Conservation (phyloP, 2,113 vertebrate species). For the Embiotoca jacksoni region DNA sequence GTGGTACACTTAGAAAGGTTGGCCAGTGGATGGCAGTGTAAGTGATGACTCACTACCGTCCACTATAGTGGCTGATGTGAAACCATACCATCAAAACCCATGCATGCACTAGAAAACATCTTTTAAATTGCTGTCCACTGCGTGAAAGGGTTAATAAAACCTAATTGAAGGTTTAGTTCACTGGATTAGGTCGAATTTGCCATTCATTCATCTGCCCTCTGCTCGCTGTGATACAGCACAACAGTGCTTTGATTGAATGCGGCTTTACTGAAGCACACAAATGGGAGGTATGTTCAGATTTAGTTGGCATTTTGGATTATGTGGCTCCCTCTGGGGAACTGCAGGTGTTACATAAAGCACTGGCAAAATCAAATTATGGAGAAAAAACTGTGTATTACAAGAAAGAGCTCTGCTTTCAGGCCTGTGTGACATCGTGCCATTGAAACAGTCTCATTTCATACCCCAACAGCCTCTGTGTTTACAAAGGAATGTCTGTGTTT, state of each 20-base stretch:
- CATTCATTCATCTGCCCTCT: not conserved
- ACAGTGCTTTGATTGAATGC: conserved; percentile 6
- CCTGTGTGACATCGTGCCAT: conserved; percentile 5
- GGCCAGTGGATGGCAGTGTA: no score
- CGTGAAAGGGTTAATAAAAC: not conserved
- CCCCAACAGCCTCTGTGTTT: not conserved
- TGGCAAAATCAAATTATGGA: not conserved
- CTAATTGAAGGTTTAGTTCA: not conserved
- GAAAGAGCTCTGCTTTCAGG: conserved; percentile 4
- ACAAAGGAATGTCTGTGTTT: not conserved
- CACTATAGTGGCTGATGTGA: no score
- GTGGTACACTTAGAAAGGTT: no score
- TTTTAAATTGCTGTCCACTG: not conserved
- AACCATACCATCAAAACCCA: no score
- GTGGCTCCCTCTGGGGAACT: not conserved
- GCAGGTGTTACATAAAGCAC: conserved; percentile 16
- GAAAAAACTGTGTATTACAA: conserved; percentile 9
- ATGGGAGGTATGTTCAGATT: conserved; percentile 24
- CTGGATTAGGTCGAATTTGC: conserved; percentile 1
- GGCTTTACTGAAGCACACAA: conserved; percentile 3
- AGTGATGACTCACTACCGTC: no score
- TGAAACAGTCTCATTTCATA: conserved; percentile 27
- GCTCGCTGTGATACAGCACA: not conserved
- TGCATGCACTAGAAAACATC: no score
- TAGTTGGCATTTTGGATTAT: conserved; percentile 18